Conservation (phyloP, 2,797 vertebrate genomes). For the Dallia pectoralis region DNA sequence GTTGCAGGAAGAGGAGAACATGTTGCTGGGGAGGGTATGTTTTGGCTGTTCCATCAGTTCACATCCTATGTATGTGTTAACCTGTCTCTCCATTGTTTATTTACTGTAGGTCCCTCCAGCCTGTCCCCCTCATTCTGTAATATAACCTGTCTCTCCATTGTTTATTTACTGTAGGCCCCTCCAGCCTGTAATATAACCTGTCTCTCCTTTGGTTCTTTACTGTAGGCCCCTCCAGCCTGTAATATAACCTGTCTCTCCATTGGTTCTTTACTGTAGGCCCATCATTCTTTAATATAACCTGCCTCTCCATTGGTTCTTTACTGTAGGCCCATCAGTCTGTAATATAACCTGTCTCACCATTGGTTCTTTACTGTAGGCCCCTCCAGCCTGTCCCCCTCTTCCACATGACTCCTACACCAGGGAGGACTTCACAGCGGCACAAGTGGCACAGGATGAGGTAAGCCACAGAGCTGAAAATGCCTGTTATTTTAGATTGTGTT, state of each 20-base stretch:
- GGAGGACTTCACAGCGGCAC: constrained; percentile 74
- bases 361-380: constrained; percentile 46
- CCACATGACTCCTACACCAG: constrained; percentile 44
- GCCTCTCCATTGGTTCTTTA: no score
- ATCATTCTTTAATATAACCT: no score
- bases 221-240: constrained; percentile 49
- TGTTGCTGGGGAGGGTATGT: constrained; percentile 48
- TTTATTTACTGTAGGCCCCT: no score
- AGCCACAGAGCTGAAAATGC: not conserved
- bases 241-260: no score
- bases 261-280: no score
- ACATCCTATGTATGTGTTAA: not conserved
- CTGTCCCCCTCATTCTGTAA: no score
- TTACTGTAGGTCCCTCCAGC: constrained; percentile 31
- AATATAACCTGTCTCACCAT: no score
- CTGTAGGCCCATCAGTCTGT: no score
- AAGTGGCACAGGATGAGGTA: constrained; percentile 82
- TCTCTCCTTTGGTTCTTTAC: constrained; percentile 5
- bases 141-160: no score
- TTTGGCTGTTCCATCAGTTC: no score
- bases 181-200: no score
- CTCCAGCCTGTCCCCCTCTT: constrained; percentile 21
- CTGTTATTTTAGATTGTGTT: not conserved
- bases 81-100: no score
- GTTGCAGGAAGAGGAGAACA: constrained; percentile 72